These are phyloP conservation scores for Elephantulus edwardii DNA, from an alignment of 2,113 vertebrate genomes.

Conservation along the genomic window DNA sequence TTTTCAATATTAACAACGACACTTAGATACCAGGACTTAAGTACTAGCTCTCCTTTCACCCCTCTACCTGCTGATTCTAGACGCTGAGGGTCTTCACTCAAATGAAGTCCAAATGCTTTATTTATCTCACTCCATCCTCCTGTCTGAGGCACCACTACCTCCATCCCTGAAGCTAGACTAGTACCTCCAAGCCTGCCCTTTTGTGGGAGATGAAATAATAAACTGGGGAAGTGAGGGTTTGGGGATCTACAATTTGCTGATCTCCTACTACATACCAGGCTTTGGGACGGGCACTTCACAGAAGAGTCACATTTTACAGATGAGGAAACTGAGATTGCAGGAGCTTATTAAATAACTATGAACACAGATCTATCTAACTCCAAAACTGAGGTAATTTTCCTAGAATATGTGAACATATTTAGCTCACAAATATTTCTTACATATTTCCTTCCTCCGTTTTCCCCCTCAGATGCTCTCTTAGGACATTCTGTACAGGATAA, in stretches of 20 bases:
- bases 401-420: background rate
- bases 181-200: background rate
- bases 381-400: background rate
- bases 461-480: background rate
- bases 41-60: background rate
- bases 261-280: background rate
- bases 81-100: background rate
- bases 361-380: background rate
- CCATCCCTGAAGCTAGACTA: background rate
- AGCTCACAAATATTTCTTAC: background rate
- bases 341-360: background rate
- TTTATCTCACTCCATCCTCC: background rate
- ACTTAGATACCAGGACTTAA: background rate
- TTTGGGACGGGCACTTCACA: background rate
- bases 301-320: background rate
- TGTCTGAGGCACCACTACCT: background rate
- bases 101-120: background rate
- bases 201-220: background rate
- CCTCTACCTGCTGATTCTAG: background rate
- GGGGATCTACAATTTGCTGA: background rate
- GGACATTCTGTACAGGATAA: background rate
- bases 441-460: background rate
- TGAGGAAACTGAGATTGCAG: background rate
- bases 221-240: background rate
- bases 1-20: background rate